phyloP scores from a whole-genome alignment of 2,113 vertebrate species.

The Hassar affinis region DNA sequence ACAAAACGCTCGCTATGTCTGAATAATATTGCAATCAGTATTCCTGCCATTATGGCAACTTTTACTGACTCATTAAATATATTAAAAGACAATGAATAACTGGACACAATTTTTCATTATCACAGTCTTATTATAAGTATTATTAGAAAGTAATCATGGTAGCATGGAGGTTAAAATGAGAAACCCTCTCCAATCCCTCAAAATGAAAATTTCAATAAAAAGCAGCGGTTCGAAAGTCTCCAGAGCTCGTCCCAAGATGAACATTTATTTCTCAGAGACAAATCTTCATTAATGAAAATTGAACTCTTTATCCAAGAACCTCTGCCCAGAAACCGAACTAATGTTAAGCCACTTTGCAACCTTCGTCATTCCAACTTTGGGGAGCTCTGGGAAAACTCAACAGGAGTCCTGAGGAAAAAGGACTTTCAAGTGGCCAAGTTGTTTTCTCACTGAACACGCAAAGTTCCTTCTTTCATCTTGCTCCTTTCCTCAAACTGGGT shows the following conservation, averaged over 20 bases:
- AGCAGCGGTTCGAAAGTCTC: background rate
- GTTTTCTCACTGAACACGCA: background rate
- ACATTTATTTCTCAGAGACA: background rate
- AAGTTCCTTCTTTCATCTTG: background rate
- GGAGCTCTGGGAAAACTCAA: background rate
- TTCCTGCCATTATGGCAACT: background rate
- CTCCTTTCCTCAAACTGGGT: background rate
- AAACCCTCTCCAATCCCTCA: background rate
- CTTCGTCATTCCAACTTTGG: conserved; percentile 46
- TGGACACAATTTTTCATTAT: background rate
- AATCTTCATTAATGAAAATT: conserved; percentile 54
- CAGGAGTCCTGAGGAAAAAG: background rate
- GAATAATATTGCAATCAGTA: background rate
- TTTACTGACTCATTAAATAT: background rate
- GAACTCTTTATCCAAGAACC: conserved; percentile 55
- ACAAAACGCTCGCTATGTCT: background rate
- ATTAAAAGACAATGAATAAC: background rate
- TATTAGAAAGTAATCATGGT: background rate
- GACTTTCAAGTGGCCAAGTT: background rate
- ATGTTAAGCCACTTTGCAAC: conserved; percentile 52
- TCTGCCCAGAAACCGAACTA: conserved; percentile 12
- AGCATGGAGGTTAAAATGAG: background rate
- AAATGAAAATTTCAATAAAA: conserved; percentile 1
- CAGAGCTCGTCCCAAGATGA: background rate
- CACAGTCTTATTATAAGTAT: too few relatives aligned